phyloP scores from a whole-genome alignment of 2,888 invertebrate genomes.

The Tinea trinotella region DNA sequence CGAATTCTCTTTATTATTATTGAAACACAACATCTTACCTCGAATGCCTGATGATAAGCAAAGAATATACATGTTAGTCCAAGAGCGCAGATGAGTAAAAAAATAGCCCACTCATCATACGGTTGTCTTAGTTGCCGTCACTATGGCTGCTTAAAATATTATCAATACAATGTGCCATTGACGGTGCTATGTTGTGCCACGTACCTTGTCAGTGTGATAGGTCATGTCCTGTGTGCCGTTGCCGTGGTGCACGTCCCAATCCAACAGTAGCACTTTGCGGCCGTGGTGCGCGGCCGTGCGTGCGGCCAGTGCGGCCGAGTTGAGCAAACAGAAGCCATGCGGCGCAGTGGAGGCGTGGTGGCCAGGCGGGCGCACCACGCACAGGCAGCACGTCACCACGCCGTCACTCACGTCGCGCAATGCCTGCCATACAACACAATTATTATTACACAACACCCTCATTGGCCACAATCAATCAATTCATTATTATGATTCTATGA shows the following conservation, averaged over 20 bases:
- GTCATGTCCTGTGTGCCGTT: constrained; percentile 92
- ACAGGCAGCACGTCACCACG: constrained; percentile 79
- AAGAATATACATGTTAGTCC: too few species aligned
- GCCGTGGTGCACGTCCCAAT: constrained; percentile 98
- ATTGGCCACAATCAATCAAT: too few species aligned
- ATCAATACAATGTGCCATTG: too few species aligned
- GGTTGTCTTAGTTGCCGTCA: too few species aligned
- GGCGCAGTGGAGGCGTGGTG: constrained; percentile 89
- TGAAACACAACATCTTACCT: too few species aligned
- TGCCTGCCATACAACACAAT: constrained; percentile 34
- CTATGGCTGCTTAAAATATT: too few species aligned
- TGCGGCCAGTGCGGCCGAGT: constrained; percentile 89
- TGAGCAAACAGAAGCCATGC: constrained; percentile 92
- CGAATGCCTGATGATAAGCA: too few species aligned
- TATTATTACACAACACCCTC: background rate
- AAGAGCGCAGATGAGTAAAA: too few species aligned
- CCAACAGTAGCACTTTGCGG: constrained; percentile 80
- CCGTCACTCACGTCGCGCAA: constrained; percentile 80
- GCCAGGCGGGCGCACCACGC: constrained; percentile 90
- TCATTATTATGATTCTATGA: too few species aligned
- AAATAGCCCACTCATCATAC: too few species aligned
- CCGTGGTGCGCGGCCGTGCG: constrained; percentile 74
- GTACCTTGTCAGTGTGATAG: constrained; percentile 41
- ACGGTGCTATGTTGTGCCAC: background rate
- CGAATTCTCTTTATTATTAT: too few species aligned